These are phyloP conservation scores for Brassicogethes aeneus DNA, from an alignment of 2,888 invertebrate species.

Conservation along the genomic window DNA sequence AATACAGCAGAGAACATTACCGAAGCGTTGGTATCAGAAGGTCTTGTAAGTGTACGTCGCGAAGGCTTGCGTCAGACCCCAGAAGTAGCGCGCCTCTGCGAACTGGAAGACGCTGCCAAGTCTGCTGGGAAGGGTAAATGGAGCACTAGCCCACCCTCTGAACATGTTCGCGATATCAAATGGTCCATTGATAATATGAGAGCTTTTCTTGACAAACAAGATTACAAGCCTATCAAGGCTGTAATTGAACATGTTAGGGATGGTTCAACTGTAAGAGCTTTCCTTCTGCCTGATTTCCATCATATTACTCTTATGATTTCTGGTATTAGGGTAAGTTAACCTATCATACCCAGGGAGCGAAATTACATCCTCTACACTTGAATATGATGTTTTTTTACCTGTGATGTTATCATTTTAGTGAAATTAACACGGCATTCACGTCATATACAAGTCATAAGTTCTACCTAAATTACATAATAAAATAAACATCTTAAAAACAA, in stretches of 20 bases:
- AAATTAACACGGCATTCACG: too few species aligned
- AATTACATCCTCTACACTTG: too few species aligned
- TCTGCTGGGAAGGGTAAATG: conserved; percentile 80
- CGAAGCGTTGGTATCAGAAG: conserved; percentile 81
- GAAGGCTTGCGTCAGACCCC: conserved; percentile 57
- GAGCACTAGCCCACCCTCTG: conserved; percentile 38
- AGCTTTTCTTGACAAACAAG: conserved; percentile 74
- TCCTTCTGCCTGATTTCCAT: conserved; percentile 82
- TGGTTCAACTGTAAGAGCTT: conserved; percentile 89
- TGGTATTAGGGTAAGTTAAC: conserved; percentile 74
- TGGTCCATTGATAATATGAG: conserved; percentile 78
- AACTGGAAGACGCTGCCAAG: conserved; percentile 86
- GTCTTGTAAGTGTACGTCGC: conserved; percentile 71
- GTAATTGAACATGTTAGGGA: conserved; percentile 96
- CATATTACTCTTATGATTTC: conserved; percentile 93
- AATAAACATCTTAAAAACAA: too few species aligned
- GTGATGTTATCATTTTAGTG: too few species aligned
- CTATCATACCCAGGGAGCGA: too few species aligned
- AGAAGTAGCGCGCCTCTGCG: conserved; percentile 61
- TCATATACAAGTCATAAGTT: too few species aligned
- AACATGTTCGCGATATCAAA: conserved; percentile 77
- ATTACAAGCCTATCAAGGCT: conserved; percentile 81
- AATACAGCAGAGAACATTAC: conserved; percentile 77
- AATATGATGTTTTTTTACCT: too few species aligned
- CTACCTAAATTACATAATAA: too few species aligned